Evolutionary conservation across 2,113 vertebrate genomes (phyloP).

Genomic region (Erythrolamprus reginae): DNA sequence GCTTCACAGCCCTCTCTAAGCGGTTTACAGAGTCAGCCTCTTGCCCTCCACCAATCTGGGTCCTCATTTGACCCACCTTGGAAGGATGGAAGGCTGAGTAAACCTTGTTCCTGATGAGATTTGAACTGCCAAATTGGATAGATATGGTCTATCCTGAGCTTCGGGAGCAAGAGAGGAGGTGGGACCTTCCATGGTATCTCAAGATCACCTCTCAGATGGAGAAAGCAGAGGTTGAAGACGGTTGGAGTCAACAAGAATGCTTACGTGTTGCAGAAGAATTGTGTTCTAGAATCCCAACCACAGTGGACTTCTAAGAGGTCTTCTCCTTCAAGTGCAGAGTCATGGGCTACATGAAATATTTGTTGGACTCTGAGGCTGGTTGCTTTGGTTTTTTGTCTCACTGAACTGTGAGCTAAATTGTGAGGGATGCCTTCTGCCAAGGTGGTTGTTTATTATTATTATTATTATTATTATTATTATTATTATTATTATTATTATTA

Average conservation of each 20-base stretch:
- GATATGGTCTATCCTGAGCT: neutral
- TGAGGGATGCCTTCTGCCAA: neutral
- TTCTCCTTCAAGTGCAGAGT: neutral
- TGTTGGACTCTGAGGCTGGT: neutral
- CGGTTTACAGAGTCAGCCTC: too few species aligned
- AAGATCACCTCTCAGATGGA: neutral
- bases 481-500: too few species aligned
- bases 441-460: too few species aligned
- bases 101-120: too few species aligned
- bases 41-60: too few species aligned
- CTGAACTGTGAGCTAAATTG: neutral
- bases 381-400: neutral
- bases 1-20: too few species aligned
- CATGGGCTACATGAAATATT: neutral
- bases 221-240: neutral
- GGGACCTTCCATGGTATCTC: neutral
- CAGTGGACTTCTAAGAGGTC: neutral
- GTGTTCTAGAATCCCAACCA: neutral
- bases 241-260: neutral
- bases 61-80: too few species aligned
- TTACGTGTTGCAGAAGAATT: neutral
- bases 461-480: too few species aligned
- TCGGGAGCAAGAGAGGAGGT: neutral
- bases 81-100: too few species aligned
- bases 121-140: too few species aligned